These are phyloP conservation scores for Porphyrio hochstetteri DNA, from an alignment of 2,113 vertebrate species.

Conservation along the genomic window DNA sequence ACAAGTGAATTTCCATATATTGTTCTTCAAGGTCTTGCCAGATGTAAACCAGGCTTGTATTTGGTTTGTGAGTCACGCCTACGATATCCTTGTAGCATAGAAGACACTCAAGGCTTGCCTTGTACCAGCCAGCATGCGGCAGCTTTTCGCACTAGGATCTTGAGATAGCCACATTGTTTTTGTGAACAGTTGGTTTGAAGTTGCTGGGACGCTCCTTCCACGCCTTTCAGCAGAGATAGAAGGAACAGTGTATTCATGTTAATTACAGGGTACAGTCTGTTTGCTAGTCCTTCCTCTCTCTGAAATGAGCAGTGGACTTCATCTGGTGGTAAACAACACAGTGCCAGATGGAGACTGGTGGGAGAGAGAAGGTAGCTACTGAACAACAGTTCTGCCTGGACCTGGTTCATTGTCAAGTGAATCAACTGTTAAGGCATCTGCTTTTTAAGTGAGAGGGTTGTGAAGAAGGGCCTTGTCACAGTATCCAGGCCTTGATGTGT, in stretches of 20 bases:
- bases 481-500: not conserved
- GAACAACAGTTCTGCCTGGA: not conserved
- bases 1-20: not conserved
- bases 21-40: not conserved
- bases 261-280: not conserved
- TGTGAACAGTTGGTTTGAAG: not conserved
- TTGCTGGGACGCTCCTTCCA: not conserved
- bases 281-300: not conserved
- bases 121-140: no score
- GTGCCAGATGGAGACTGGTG: not conserved
- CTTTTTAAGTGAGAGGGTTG: not conserved
- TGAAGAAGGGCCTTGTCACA: not conserved
- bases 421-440: not conserved
- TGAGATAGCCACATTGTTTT: not conserved
- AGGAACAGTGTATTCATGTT: not conserved
- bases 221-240: not conserved
- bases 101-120: not conserved
- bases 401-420: not conserved
- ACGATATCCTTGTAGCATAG: accelerated
- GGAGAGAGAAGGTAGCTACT: not conserved
- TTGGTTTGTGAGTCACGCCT: not conserved
- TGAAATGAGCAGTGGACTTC: not conserved
- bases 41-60: accelerated
- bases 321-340: not conserved
- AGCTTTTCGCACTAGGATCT: not conserved